Evolutionary conservation across 2,113 vertebrate species (phyloP).

Genomic region (Damaliscus lunatus): DNA sequence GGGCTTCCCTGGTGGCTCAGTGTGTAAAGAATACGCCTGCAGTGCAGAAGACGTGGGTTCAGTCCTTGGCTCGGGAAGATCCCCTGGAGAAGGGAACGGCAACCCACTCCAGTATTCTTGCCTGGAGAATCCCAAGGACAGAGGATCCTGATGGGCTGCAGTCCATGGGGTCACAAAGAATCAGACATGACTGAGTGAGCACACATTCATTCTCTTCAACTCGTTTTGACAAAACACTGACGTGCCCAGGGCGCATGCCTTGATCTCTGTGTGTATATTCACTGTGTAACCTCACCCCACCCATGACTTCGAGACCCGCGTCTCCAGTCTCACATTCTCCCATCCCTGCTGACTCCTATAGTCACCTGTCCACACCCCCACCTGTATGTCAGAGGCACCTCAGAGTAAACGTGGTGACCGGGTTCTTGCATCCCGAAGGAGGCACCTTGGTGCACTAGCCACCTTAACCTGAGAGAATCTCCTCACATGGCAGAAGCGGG

Average conservation of each 20-base stretch:
- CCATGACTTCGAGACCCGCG: neutral
- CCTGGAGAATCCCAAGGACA: neutral
- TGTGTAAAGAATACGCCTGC: rapidly evolving
- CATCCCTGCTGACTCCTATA: neutral
- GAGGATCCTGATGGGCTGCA: neutral
- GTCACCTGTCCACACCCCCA: neutral
- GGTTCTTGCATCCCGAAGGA: neutral
- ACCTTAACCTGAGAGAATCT: too few species aligned
- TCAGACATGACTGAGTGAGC: neutral
- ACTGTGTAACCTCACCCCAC: neutral
- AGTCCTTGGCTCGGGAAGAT: neutral
- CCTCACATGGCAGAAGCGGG: neutral
- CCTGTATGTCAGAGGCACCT: neutral
- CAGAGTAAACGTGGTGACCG: neutral
- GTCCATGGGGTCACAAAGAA: neutral
- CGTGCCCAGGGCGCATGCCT: too few species aligned
- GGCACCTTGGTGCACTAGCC: neutral
- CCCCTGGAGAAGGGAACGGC: neutral
- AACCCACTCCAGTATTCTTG: neutral
- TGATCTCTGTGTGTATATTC: neutral
- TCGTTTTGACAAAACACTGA: neutral
- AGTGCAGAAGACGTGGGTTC: neutral
- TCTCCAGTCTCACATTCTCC: rapidly evolving
- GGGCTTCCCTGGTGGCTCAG: neutral
- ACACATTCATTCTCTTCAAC: neutral